Conservation (phyloP, 2,888 invertebrate genomes). For the Crepidodera aurea region DNA sequence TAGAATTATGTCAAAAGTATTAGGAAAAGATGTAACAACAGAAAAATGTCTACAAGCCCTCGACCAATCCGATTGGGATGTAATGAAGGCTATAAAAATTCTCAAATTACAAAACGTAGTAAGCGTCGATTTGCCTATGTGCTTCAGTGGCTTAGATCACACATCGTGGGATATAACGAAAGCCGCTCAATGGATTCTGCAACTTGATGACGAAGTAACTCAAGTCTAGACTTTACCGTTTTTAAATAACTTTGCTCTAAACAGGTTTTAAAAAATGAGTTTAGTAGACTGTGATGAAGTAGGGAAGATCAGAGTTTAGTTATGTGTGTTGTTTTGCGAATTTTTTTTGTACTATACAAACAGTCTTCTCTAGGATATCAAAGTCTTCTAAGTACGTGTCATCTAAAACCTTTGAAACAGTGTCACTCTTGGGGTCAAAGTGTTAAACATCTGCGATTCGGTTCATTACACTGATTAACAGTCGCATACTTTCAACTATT, state of each 20-base stretch:
- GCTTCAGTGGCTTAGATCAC: slow-evolving; percentile 66
- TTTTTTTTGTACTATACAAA: background rate
- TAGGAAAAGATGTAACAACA: slow-evolving; percentile 76
- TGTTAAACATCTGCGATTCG: too few relatives aligned
- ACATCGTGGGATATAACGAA: slow-evolving; percentile 73
- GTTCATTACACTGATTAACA: too few relatives aligned
- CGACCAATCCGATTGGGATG: slow-evolving; percentile 87
- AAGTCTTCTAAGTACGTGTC: background rate
- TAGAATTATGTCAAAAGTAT: slow-evolving; percentile 88
- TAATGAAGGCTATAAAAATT: slow-evolving; percentile 87
- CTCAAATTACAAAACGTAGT: slow-evolving; percentile 69
- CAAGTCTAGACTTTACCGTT: slow-evolving; percentile 48
- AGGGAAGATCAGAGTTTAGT: background rate
- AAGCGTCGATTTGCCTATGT: slow-evolving; percentile 57
- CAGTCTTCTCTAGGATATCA: slow-evolving; percentile 1
- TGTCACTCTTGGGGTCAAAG: too few relatives aligned
- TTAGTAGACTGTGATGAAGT: background rate
- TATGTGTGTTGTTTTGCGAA: background rate
- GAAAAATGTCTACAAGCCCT: slow-evolving; percentile 82
- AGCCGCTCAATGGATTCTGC: slow-evolving; percentile 70
- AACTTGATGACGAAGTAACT: slow-evolving; percentile 57
- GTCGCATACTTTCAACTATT: too few relatives aligned
- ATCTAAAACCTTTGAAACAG: slow-evolving; percentile 1
- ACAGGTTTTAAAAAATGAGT: background rate
- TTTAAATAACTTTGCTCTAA: background rate